phyloP scores from a whole-genome alignment of 1,140 invertebrate species.

The Macrocentrus cingulum region DNA sequence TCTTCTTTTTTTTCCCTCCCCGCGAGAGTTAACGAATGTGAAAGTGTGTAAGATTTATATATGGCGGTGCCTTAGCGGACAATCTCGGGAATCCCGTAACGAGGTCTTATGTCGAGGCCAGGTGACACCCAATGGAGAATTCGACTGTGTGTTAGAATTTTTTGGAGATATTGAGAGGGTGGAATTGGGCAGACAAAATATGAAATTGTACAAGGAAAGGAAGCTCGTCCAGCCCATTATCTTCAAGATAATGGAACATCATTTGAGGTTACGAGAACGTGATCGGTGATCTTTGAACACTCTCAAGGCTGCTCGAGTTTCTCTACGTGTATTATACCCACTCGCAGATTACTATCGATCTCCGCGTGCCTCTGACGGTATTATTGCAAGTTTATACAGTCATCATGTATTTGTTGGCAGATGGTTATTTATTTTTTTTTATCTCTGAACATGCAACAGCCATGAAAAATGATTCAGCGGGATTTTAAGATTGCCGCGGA shows the following conservation, averaged over 20 bases:
- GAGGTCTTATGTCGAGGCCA: conserved; percentile 28
- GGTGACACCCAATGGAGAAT: conserved; percentile 23
- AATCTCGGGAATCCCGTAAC: conserved; percentile 31
- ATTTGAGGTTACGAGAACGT: conserved; percentile 16
- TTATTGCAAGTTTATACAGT: not conserved
- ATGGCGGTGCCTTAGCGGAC: not conserved
- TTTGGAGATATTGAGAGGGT: too few relatives aligned
- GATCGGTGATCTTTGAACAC: conserved; percentile 8
- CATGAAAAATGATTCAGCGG: conserved; percentile 2
- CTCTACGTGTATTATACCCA: conserved; percentile 1
- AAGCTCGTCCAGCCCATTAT: conserved; percentile 12
- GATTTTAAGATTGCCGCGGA: not conserved
- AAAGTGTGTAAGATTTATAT: conserved; percentile 28
- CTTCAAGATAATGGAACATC: conserved; percentile 10
- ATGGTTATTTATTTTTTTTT: not conserved
- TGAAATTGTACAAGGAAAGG: not conserved
- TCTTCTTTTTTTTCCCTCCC: conserved; percentile 7
- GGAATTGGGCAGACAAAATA: too few relatives aligned
- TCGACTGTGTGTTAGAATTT: too few relatives aligned
- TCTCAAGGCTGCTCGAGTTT: conserved; percentile 1
- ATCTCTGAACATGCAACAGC: not conserved
- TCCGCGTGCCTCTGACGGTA: not conserved
- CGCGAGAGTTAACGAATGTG: conserved; percentile 21
- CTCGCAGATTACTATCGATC: not conserved
- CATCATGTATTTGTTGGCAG: not conserved